Percentiles rank a stretch among this genome's conserved stretches.
Evolutionary conservation across 2,888 invertebrate species (phyloP).

Genomic region (Neoascia interrupta): DNA sequence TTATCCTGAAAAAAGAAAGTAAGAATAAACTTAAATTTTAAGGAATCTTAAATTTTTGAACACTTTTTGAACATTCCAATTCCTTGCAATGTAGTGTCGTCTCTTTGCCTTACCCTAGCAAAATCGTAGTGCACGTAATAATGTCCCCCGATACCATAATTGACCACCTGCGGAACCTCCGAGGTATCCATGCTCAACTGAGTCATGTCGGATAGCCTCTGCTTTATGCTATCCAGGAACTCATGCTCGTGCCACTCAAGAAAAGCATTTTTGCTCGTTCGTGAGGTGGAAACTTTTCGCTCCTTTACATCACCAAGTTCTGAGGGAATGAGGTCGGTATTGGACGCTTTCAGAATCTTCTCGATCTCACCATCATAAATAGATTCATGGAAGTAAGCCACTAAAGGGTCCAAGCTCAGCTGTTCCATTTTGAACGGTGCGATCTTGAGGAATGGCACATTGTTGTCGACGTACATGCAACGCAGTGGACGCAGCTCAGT

Average conservation of each 20-base stretch:
- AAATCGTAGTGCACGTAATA: constrained; percentile 84
- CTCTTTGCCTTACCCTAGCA: constrained; percentile 70
- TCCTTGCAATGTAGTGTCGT: neutral
- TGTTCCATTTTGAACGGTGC: constrained; percentile 80
- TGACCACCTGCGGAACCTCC: constrained; percentile 84
- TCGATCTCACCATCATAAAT: constrained; percentile 81
- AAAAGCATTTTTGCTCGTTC: constrained; percentile 84
- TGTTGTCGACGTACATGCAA: constrained; percentile 71
- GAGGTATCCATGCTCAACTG: constrained; percentile 82
- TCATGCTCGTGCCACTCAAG: constrained; percentile 74
- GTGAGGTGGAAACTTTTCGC: constrained; percentile 76
- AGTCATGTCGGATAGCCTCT: constrained; percentile 80
- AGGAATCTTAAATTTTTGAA: too few species aligned
- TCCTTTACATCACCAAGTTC: neutral
- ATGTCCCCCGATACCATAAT: constrained; percentile 86
- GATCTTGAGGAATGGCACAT: constrained; percentile 74
- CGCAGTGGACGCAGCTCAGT: constrained; percentile 72
- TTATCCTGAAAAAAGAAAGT: neutral
- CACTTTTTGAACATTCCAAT: too few species aligned
- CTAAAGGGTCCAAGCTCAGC: constrained; percentile 79
- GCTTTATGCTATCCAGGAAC: constrained; percentile 75
- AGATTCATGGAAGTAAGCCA: constrained; percentile 81
- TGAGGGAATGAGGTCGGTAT: neutral
- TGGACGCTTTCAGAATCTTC: constrained; percentile 77
- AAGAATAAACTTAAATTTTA: too few species aligned